Conservation (phyloP, 2,797 vertebrate species). For the Peromyscus attwateri region DNA sequence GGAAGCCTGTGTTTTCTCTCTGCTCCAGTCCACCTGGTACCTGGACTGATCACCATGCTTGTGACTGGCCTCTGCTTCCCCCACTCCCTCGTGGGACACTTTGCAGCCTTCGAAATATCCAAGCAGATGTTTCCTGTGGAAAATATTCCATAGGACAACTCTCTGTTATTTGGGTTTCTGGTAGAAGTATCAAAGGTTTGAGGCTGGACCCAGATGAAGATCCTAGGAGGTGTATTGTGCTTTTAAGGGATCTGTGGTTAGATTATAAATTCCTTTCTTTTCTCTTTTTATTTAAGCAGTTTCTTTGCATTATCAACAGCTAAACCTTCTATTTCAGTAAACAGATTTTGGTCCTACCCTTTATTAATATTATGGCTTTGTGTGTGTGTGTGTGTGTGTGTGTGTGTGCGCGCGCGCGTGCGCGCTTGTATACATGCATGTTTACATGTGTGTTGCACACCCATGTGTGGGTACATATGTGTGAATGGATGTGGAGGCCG, state of each 20-base stretch:
- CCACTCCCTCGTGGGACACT: constrained; percentile 67
- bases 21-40: constrained; percentile 81
- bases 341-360: background rate
- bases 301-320: constrained; percentile 61
- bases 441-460: background rate
- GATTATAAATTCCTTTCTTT: constrained; percentile 58
- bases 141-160: constrained; percentile 74
- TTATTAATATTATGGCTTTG: constrained; percentile 17
- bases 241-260: constrained; percentile 30
- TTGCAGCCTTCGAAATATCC: constrained; percentile 74
- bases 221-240: constrained; percentile 36
- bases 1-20: constrained; percentile 82
- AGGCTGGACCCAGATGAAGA: constrained; percentile 48
- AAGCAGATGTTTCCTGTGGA: constrained; percentile 85
- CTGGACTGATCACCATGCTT: constrained; percentile 68
- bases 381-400: background rate
- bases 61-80: constrained; percentile 67
- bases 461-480: background rate
- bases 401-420: too few species aligned
- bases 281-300: background rate
- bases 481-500: background rate
- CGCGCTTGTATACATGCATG: background rate
- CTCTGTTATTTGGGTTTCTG: constrained; percentile 69
- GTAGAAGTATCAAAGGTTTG: constrained; percentile 70
- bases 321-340: constrained; percentile 58